Conservation (phyloP, 2,113 vertebrate species). For the Gambusia affinis region DNA sequence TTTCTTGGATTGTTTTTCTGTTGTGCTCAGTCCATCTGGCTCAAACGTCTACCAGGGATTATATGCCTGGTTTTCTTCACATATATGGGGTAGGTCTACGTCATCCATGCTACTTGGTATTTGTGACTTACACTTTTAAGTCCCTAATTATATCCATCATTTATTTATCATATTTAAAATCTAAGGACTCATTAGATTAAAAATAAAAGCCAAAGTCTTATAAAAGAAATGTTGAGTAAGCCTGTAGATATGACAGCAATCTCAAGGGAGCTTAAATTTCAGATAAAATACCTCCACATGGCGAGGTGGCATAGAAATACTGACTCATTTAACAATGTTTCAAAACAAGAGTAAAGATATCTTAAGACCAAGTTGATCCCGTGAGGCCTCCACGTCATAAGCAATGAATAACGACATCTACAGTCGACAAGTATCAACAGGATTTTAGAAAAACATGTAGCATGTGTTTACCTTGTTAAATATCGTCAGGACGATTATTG, state of each 20-base stretch:
- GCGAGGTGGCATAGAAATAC: too few species aligned
- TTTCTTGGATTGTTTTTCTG: constrained; percentile 47
- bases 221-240: background rate
- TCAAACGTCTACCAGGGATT: background rate
- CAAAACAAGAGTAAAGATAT: too few species aligned
- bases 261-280: background rate
- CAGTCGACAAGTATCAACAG: too few species aligned
- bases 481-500: too few species aligned
- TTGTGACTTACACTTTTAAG: background rate
- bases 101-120: background rate
- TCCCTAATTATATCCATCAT: background rate
- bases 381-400: too few species aligned
- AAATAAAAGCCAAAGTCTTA: background rate
- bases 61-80: background rate
- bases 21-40: constrained; percentile 7
- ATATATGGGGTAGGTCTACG: background rate
- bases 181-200: background rate
- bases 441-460: too few species aligned
- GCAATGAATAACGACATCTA: too few species aligned
- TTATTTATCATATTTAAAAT: background rate
- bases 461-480: too few species aligned
- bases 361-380: too few species aligned
- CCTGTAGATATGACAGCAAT: background rate
- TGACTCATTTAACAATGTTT: too few species aligned
- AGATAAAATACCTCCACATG: background rate